These are phyloP conservation scores for Catagonus wagneri DNA, from an alignment of 2,113 vertebrate genomes.

Conservation along the genomic window DNA sequence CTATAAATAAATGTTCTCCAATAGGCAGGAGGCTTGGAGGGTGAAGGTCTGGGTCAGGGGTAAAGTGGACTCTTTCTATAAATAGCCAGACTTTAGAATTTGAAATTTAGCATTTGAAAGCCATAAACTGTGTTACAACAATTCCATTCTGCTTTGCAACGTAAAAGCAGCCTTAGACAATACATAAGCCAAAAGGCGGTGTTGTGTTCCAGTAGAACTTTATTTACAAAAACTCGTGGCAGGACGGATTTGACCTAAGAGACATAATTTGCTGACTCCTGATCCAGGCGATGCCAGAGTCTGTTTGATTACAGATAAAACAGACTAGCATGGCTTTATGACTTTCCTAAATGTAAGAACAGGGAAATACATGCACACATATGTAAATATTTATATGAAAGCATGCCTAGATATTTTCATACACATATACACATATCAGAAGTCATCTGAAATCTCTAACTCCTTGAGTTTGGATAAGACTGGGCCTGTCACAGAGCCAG, in stretches of 20 bases:
- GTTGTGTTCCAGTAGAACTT: background rate
- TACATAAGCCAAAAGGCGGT: background rate
- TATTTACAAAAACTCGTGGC: conserved; percentile 21
- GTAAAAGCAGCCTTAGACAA: background rate
- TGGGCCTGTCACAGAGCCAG: background rate
- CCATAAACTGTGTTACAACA: background rate
- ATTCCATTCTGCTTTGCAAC: background rate
- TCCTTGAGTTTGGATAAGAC: background rate
- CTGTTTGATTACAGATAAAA: background rate
- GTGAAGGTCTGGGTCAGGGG: background rate
- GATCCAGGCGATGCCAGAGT: background rate
- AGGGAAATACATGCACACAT: background rate
- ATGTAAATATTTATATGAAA: background rate
- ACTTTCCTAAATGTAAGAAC: background rate
- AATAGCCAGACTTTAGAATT: background rate
- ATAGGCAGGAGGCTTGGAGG: background rate
- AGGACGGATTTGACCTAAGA: background rate
- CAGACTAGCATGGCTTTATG: background rate
- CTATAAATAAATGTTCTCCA: background rate
- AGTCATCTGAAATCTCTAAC: background rate
- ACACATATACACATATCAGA: background rate
- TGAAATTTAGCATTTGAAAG: background rate
- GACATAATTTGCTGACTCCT: background rate
- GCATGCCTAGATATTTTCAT: background rate
- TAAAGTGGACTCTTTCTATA: background rate